A percentile compares a stretch with the other conserved stretches of the same genome.
Conservation (phyloP, 2,113 vertebrate genomes). For the Sakesphorus luctuosus region DNA sequence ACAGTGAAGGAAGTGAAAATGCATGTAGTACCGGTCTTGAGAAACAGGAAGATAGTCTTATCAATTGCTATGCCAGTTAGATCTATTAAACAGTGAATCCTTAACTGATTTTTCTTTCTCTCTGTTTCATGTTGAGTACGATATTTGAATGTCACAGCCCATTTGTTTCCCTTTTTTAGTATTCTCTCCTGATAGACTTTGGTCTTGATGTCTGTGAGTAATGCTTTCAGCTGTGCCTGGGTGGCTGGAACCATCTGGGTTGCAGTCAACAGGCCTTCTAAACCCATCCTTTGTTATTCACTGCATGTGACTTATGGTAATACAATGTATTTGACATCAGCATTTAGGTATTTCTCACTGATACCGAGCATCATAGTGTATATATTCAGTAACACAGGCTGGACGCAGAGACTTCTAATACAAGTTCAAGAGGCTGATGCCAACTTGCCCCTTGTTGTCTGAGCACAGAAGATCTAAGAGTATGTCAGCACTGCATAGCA, state of each 20-base stretch:
- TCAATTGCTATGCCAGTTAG: not conserved
- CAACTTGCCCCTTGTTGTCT: not conserved
- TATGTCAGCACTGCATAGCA: not conserved
- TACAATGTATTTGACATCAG: not conserved
- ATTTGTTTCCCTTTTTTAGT: not conserved
- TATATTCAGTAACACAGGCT: rapidly evolving
- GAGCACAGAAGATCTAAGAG: not conserved
- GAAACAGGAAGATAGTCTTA: not conserved
- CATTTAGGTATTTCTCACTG: not conserved
- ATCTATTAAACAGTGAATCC: not conserved
- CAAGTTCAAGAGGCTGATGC: not conserved
- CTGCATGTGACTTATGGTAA: not conserved
- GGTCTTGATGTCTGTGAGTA: not conserved
- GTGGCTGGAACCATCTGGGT: not conserved
- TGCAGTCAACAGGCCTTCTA: not conserved
- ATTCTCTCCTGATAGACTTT: not conserved
- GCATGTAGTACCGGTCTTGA: not conserved
- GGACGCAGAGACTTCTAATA: not conserved
- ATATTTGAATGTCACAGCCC: not conserved
- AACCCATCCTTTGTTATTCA: not conserved
- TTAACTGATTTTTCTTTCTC: not conserved
- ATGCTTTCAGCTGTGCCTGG: not conserved
- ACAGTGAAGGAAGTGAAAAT: not conserved
- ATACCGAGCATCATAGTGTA: too few relatives aligned
- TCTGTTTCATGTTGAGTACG: rapidly evolving